Conservation (phyloP, 2,797 vertebrate genomes). For the Cuniculus paca region DNA sequence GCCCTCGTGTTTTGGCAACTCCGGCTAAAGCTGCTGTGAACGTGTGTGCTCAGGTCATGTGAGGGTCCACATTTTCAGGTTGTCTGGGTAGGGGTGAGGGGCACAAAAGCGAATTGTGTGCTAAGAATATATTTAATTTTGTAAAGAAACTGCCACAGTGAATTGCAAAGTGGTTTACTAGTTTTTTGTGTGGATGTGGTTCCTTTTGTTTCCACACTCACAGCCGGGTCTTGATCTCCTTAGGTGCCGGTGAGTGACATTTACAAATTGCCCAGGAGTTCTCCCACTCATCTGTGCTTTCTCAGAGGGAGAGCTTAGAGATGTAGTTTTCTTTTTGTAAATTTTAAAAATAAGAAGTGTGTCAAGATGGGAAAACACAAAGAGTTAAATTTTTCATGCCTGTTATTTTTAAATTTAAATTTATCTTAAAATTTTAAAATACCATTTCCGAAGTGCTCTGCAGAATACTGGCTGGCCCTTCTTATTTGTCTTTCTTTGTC, state of each 20-base stretch:
- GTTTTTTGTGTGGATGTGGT: not conserved
- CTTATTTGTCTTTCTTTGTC: not conserved
- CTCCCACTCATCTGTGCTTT: not conserved
- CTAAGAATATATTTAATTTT: not conserved
- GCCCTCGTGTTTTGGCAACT: not conserved
- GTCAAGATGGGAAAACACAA: not conserved
- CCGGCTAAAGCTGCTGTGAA: not conserved
- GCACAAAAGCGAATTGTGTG: not conserved
- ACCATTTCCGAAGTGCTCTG: not conserved
- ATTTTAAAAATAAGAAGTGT: not conserved
- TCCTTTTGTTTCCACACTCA: not conserved
- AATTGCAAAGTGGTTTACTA: not conserved
- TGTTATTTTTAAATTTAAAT: not conserved
- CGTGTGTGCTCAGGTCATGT: not conserved
- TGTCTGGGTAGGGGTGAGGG: not conserved
- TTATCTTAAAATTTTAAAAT: not conserved
- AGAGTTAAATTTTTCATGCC: not conserved
- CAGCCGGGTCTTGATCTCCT: not conserved
- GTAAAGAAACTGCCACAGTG: not conserved
- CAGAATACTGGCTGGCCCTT: not conserved
- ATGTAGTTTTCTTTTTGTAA: not conserved
- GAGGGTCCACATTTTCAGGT: not conserved
- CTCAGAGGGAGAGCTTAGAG: not conserved
- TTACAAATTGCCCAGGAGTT: not conserved
- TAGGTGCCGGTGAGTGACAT: not conserved